Base-by-base conservation (phyloP, 2,113 vertebrate species). In the Coturnix japonica region DNA sequence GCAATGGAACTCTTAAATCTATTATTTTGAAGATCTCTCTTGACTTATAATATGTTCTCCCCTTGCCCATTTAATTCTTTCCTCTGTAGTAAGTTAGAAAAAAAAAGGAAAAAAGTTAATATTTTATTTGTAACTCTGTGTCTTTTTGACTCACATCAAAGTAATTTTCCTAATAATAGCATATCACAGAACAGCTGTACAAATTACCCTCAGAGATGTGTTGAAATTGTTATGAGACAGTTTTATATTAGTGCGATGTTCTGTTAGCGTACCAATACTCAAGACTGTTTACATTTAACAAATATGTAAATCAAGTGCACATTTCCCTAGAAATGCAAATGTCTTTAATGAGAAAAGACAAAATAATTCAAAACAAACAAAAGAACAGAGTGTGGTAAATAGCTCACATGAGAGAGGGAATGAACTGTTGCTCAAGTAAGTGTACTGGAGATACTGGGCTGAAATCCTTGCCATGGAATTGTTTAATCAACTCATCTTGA, bases 221-320 rank as follows among this genome's bases (percentile, higher is more conserved):
- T 23, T 91, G 95, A 80, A 95, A 85, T 85, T 91, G 81, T 89
- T 81, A 33, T 75, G 78, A 96, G 77, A 53, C 31, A 30, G 26
- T 89, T 63, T 81, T 89, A 56, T 53, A 88, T 95, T 97, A 80
- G 39, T 16, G 8, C 69, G 91, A 70, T 11, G 19, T 72, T 91
- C 83, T 91, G 83, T 88, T 83, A 78, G 63, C 14, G 49, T 23
- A 19, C 28, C 11, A 91, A 49, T 95, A 43, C 59, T 91, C 86
- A n/a, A 75, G 92, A 95, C 85, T 95, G 60, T 66, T 94, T 95
- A 44, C 90, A 61, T 95, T 94, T 89, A 95, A 84, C 88, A 95
- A 97, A 90, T 89, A 91, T 81, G 92, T 74, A 86, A 89, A 91
- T 95, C 83, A 80, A 86, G 85, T 94, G 87, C 69, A 87, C 60